Base-by-base conservation (phyloP, 1,140 invertebrate genomes). In the Lethrus apterus region DNA sequence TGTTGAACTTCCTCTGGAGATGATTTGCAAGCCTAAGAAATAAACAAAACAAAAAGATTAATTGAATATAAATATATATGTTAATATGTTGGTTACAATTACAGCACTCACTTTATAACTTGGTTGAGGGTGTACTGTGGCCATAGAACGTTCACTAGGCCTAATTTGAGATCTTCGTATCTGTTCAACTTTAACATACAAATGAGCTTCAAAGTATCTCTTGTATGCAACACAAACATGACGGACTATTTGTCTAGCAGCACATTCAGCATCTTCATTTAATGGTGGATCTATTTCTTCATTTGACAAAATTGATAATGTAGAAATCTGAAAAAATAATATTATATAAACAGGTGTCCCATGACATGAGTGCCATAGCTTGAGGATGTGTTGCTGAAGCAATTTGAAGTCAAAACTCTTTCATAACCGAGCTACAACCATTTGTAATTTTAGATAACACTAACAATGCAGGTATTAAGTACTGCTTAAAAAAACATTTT, bases 141-240 rank as follows among this genome's bases (percentile, higher is more conserved):
- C 70, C 67, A 21, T 67, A 44, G 46, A 65, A 63, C 29, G 60
- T 59, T 63, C 68, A 31, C 52, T 57, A 11, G 59, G 56, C 33
- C 60, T 47, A 5, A 63, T 32, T 42, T 64, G 64, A 2, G 55
- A 58, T 15, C 64, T 42, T 51, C 83, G 77, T 1, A 94, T 72
- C 49, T 86, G 81, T 50, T 92, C 88, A 8, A 85, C 84, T 61
- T 92, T 89, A 26, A 86, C 73, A 54, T 84, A 79, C 21, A 96
- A 69, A 68, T 98, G 94, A 2, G 88, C 85, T 66, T 97, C 93
- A 67, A 93, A 84, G 55, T 98, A 98, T 46, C 84, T 78, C 60
- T 93, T 89, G 1, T 96, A 72, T 2, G 93, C 88, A 4, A 89
- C 81, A 59, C 89, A 91, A 2, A 96, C 93, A 65, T 96, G 92